Base-by-base conservation (phyloP, 2,888 invertebrate species). In the Apodemia zela region DNA sequence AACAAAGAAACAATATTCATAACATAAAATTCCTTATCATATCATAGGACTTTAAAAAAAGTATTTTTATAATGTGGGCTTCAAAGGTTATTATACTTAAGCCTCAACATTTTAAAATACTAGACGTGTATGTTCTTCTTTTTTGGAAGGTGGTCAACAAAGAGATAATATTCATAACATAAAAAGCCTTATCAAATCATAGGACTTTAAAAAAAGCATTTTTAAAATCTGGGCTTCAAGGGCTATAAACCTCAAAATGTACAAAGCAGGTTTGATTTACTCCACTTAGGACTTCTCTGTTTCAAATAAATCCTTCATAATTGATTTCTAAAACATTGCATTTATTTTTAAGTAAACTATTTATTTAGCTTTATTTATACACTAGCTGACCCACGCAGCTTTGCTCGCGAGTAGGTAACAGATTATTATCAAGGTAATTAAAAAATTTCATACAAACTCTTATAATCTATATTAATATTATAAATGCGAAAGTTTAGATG, bases 201-300 rank as follows among this genome's bases (percentile, higher is more conserved):
- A 54, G 13, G 54, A 25, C 21, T 25, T 54, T 25, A 54, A 21
- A 54, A 18, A 51, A 25, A 21, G 51, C 5, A 10, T 25, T 15
- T 51, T 21, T 33, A 51, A 11, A 51, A 51, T 51, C 15, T 54
- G 13, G 21, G 21, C 71, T 73, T 71, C 69, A 72, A 70, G 73
- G 73, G 61, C 70, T 75, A 75, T 81, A 80, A 79, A 80, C 72
- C 63, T 65, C 67, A 63, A 69, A 72, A 15, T 54, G 21, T 54
- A 54, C 51, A 25, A 54, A 54, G 15, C 21, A 21, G 21, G 51
- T 21, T 21, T 54, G 21, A 25, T 54, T 54, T 18, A 25, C 13
- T 54, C 51, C 51, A 54, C 51, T 54, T 42, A n/a, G 5, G 4
- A 45, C 45, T 45, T n/a, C 1, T 6, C 4, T 45, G 6, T 45